Percentiles rank a stretch among this genome's conserved stretches.
Evolutionary conservation across 1,140 invertebrate species (phyloP).

Genomic region (Lasioglossum baleicum): DNA sequence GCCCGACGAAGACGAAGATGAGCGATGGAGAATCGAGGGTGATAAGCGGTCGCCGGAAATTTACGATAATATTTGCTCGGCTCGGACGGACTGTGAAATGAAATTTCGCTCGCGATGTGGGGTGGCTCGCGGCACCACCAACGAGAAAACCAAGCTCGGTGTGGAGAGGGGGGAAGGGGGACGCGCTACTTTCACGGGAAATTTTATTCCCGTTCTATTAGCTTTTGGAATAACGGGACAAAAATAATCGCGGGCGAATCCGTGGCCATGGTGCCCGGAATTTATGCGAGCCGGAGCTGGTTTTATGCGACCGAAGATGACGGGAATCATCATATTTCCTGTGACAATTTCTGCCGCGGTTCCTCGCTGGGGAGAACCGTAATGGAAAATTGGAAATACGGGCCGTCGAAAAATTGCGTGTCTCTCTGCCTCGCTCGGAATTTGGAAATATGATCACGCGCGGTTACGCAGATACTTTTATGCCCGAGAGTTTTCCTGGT

Average conservation of each 20-base stretch:
- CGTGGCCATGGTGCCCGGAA: not conserved
- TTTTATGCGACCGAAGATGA: not conserved
- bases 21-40: constrained; percentile 47
- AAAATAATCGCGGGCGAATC: constrained; percentile 35
- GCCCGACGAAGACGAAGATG: constrained; percentile 27
- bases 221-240: constrained; percentile 22
- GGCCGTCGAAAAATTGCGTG: not conserved
- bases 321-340: constrained; percentile 21
- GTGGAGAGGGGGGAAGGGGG: too few species aligned
- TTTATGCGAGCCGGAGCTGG: constrained; percentile 10
- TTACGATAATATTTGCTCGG: constrained; percentile 62
- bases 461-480: too few species aligned
- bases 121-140: not conserved
- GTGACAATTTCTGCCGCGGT: not conserved
- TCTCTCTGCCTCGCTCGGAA: not conserved
- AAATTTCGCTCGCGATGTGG: constrained; percentile 44
- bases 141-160: not conserved
- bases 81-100: constrained; percentile 55
- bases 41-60: constrained; percentile 48
- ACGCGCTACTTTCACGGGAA: not conserved
- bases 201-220: constrained; percentile 38
- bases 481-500: too few species aligned
- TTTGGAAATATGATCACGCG: not conserved
- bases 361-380: not conserved
- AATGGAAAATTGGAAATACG: constrained; percentile 18